Evolutionary conservation across 2,888 invertebrate genomes (phyloP).

Genomic region (Parascotia fuliginaria): DNA sequence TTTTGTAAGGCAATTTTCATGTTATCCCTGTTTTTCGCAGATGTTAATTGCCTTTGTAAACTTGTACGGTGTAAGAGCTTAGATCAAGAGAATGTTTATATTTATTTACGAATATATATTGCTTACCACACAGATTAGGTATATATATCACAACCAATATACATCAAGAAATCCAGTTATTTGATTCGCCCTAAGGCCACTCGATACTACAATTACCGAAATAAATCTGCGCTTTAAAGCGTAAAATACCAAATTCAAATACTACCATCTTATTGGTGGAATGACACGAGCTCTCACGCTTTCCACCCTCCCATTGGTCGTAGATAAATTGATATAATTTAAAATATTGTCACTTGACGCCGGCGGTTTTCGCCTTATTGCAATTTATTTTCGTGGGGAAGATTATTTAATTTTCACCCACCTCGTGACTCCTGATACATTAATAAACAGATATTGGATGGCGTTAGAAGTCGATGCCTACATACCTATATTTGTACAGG

Average conservation of each 20-base stretch:
- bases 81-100: no score
- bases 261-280: constrained; percentile 62
- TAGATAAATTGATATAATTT: constrained; percentile 78
- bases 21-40: no score
- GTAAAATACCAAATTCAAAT: constrained; percentile 71
- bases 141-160: not conserved
- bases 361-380: constrained; percentile 72
- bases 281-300: constrained; percentile 39
- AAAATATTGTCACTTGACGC: constrained; percentile 78
- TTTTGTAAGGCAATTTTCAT: no score
- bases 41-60: no score
- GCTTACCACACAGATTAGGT: not conserved
- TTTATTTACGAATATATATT: no score
- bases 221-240: constrained; percentile 54
- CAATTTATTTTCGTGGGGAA: constrained; percentile 79
- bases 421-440: constrained; percentile 64
- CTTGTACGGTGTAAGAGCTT: no score
- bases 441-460: constrained; percentile 73
- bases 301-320: constrained; percentile 65
- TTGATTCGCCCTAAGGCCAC: constrained; percentile 53
- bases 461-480: constrained; percentile 32
- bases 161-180: constrained; percentile 20
- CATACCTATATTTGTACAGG: constrained; percentile 16
- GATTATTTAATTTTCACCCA: constrained; percentile 75
- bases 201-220: constrained; percentile 51